Evolutionary conservation across 2,113 vertebrate species (phyloP), one percentile per base, ranked within the genome.

Genomic region (Oreochromis spilurus): DNA sequence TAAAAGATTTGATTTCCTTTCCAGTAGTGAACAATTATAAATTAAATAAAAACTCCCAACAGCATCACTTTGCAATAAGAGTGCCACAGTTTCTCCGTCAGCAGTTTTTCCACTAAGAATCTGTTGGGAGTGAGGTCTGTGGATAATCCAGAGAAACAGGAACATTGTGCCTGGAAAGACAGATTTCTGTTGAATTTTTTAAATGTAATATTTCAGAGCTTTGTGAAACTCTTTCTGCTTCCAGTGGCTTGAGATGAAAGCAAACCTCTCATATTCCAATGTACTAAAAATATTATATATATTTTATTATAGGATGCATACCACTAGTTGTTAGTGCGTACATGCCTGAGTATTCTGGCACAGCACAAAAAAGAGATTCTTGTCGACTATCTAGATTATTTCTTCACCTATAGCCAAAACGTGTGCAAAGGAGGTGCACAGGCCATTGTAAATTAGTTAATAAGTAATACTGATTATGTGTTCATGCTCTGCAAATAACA

Each of bases 101-200:
- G 84, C 83, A 84, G 29, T 70, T 86, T 83, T 84, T 48, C 75
- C 67, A 65, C 4, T 79, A 58, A 87, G 9, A 82, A 78, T 67
- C 12, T 80, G n/a, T 57, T 60, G 80, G 79, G 81, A 43, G 43
- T 16, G 40, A 87, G 17, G 81, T 84, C 57, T 82, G 43, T 75
- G 81, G 29, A 86, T 81, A 57, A 83, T 81, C 55, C 77, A 34
- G 26, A 81, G 55, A 40, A 81, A 77, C 72, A 54, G 43, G 14
- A 79, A 75, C 48, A 24, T 2, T 58, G 52, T 62, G 55, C 70
- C 75, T 84, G 36, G 67, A 54, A 57, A 84, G 80, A 62, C 38
- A 26, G 38, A 43, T 24, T 84, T 62, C 34, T 79, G 50, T 38
- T 81, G 34, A 82, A 53, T 90, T 80, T 70, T 87, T 89, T 8